phyloP scores from a whole-genome alignment of 2,797 vertebrate genomes.

The Furcifer pardalis region DNA sequence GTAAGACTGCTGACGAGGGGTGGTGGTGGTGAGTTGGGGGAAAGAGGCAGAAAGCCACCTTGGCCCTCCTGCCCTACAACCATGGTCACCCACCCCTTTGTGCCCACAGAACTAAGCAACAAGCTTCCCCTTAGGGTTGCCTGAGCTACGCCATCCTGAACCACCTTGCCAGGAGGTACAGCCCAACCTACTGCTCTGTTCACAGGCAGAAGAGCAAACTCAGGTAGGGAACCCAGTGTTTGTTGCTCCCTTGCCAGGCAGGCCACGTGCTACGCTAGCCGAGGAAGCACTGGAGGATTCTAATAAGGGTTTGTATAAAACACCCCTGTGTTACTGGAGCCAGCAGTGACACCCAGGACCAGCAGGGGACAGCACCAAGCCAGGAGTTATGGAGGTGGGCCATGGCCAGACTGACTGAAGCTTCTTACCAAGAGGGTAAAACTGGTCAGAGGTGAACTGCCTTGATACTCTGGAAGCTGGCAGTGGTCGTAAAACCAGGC shows the following conservation, averaged over 20 bases:
- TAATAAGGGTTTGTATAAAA: slow-evolving; percentile 36
- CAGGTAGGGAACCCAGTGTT: slow-evolving; percentile 11
- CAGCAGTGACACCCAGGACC: slow-evolving; percentile 27
- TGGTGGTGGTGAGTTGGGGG: background rate
- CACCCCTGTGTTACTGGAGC: slow-evolving; percentile 35
- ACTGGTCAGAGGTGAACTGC: slow-evolving; percentile 1
- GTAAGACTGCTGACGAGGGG: background rate
- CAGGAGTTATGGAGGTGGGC: slow-evolving; percentile 30
- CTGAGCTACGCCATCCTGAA: background rate
- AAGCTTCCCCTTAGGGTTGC: background rate
- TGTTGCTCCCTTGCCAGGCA: slow-evolving; percentile 9
- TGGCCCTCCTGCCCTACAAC: background rate
- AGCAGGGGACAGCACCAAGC: slow-evolving; percentile 47
- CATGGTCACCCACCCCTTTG: background rate
- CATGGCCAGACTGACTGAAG: slow-evolving; percentile 22
- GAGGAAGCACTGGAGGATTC: slow-evolving; percentile 45
- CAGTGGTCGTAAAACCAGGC: background rate
- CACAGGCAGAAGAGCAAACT: background rate
- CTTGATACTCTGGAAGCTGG: background rate
- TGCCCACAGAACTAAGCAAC: slow-evolving; percentile 5
- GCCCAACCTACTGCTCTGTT: slow-evolving; percentile 2
- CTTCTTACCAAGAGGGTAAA: background rate
- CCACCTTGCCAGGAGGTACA: slow-evolving; percentile 3
- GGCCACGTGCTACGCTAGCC: slow-evolving; percentile 23
- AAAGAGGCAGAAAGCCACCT: slow-evolving; percentile 4